Evolutionary conservation across 2,113 vertebrate species (phyloP).

Genomic region (Notiomystis cincta): DNA sequence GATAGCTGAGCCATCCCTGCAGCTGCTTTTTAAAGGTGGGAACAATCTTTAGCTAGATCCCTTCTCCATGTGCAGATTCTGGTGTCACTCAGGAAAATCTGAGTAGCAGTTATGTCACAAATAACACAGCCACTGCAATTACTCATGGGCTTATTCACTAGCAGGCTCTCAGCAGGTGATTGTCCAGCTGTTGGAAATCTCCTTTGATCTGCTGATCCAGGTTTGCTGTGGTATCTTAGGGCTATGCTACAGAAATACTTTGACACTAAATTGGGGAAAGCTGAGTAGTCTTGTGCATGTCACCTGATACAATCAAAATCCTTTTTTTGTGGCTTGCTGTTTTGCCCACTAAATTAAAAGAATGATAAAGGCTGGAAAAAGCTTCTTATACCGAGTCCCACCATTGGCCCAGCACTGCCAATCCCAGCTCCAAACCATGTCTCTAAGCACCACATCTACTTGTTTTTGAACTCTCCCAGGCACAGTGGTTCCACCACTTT

Average conservation of each 20-base stretch:
- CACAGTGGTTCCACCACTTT: neutral
- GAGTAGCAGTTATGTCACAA: neutral
- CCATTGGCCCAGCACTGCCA: neutral
- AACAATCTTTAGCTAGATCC: neutral
- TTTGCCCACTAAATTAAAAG: neutral
- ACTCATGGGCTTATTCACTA: neutral
- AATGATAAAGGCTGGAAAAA: neutral
- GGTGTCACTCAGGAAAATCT: slow-evolving; percentile 30
- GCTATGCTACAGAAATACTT: neutral
- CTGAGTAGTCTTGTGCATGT: neutral
- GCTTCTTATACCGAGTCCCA: rapidly evolving
- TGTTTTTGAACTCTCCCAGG: neutral
- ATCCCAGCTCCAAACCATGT: neutral
- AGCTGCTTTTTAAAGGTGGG: slow-evolving; percentile 43
- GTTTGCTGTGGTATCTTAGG: neutral
- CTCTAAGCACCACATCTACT: neutral
- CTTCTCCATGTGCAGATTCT: neutral
- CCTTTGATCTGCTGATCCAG: neutral
- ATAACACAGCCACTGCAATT: neutral
- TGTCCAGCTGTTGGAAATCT: neutral
- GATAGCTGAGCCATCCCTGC: slow-evolving; percentile 29
- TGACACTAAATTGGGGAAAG: neutral
- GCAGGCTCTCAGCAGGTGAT: neutral
- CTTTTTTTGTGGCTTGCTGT: neutral
- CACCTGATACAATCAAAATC: neutral